Base-by-base conservation (phyloP, 2,888 invertebrate genomes). In the Kuschelorhynchus macadamiae region DNA sequence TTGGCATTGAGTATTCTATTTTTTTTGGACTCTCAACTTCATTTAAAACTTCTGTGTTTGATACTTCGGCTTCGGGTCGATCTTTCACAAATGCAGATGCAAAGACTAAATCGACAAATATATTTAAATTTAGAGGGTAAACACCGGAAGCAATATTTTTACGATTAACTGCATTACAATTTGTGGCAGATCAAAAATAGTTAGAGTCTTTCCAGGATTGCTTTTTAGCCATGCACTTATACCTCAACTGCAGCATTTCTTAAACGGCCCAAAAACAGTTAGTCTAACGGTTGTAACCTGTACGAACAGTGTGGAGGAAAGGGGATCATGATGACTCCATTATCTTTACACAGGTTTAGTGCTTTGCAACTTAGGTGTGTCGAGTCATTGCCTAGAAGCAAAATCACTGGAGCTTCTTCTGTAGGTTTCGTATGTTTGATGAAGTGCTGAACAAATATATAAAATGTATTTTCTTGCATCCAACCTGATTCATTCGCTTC, bases 141-240 rank as follows among this genome's bases (percentile, higher is more conserved):
- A 25, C 63, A 0, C 67, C 67, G 5, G 56, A 25, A 8, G 18
- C 14, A 25, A 25, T 25, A 25, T 25, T 25, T 25, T 25, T 25
- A 7, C 3, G 25, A 25, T 25, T 25, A 5, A 25, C 25, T 25
- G 7, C 25, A 25, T 25, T 16, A 78, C 75, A 33, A 77, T 72
- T 57, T 61, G 74, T 12, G 75, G 60, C 16, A 74, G 55, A n/a
- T 74, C 70, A 56, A 71, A 71, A 21, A 71, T 69, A 1, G 62
- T 56, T 41, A 72, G 66, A 7, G 60, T 69, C 41, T 72, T 25
- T 25, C 70, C 73, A 14, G 72, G 74, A 46, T 75, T 65, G 42
- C 55, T 71, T 32, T 20, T 39, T 4, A 66, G 41, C 59, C 66
- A 66, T 20, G 21, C 39, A 33, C 25, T 33, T 20, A 33, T 18